Conservation (phyloP, 2,888 invertebrate genomes). For the Cataglyphis livida region DNA sequence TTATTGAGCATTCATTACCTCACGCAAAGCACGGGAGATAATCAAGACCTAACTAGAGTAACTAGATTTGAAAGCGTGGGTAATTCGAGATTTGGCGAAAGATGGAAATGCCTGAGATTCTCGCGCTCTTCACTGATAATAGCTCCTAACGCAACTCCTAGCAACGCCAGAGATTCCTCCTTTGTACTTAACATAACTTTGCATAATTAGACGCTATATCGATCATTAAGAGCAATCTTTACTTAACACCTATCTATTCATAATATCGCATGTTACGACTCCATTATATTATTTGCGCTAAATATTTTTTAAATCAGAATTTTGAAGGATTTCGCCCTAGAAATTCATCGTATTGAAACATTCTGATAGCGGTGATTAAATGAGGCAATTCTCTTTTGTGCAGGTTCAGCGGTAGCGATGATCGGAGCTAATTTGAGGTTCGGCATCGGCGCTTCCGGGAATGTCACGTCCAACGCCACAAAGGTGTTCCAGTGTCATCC, state of each 20-base stretch:
- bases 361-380: background rate
- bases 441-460: conserved; percentile 89
- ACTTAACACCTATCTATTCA: background rate
- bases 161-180: background rate
- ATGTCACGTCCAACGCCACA: conserved; percentile 89
- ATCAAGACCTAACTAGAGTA: conserved; percentile 31
- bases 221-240: background rate
- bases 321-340: background rate
- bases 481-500: conserved; percentile 93
- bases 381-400: background rate
- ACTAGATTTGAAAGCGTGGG: background rate
- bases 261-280: background rate
- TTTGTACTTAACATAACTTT: background rate
- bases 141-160: background rate
- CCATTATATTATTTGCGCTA: background rate
- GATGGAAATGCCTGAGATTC: conserved; percentile 30
- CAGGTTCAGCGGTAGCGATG: conserved; percentile 92
- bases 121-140: conserved; percentile 6
- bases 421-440: conserved; percentile 92
- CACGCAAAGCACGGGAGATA: conserved; percentile 6
- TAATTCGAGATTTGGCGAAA: conserved; percentile 39
- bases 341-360: background rate
- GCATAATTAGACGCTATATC: background rate
- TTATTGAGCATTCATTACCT: background rate
- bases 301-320: conserved; percentile 14